Conservation (phyloP, 2,888 invertebrate genomes). For the Andrena praecox region DNA sequence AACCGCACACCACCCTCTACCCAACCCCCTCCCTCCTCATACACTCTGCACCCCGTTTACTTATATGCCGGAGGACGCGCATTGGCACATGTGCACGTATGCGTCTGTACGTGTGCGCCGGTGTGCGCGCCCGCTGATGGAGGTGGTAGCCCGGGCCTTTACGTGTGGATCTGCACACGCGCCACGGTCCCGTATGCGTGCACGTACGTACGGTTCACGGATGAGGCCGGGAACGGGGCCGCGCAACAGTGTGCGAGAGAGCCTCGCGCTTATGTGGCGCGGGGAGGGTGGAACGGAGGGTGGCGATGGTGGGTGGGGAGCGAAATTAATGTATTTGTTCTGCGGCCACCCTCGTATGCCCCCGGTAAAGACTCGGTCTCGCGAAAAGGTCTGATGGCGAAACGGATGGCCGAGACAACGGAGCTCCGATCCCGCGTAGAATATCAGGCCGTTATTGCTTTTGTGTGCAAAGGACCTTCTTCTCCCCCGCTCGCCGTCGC, state of each 20-base stretch:
- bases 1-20: slow-evolving; percentile 81
- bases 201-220: slow-evolving; percentile 35
- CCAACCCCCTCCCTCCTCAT: slow-evolving; percentile 72
- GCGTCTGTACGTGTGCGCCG: slow-evolving; percentile 32
- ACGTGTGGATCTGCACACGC: slow-evolving; percentile 4
- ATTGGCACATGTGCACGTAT: slow-evolving; percentile 74
- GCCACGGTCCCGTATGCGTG: slow-evolving; percentile 55
- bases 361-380: slow-evolving; percentile 73
- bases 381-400: slow-evolving; percentile 72
- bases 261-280: slow-evolving; percentile 22
- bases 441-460: slow-evolving; percentile 77
- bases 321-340: slow-evolving; percentile 85
- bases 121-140: slow-evolving; percentile 44
- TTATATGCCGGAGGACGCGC: slow-evolving; percentile 81
- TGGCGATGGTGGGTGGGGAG: slow-evolving; percentile 70
- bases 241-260: slow-evolving; percentile 6
- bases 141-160: slow-evolving; percentile 51
- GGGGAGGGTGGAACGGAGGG: slow-evolving; percentile 17
- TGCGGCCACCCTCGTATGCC: slow-evolving; percentile 82
- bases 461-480: slow-evolving; percentile 73
- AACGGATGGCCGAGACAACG: slow-evolving; percentile 74
- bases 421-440: slow-evolving; percentile 65
- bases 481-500: slow-evolving; percentile 14
- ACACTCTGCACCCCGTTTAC: slow-evolving; percentile 81
- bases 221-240: slow-evolving; percentile 33